Conservation (phyloP, 2,797 vertebrate species). For the Gallinago nigripennis region DNA sequence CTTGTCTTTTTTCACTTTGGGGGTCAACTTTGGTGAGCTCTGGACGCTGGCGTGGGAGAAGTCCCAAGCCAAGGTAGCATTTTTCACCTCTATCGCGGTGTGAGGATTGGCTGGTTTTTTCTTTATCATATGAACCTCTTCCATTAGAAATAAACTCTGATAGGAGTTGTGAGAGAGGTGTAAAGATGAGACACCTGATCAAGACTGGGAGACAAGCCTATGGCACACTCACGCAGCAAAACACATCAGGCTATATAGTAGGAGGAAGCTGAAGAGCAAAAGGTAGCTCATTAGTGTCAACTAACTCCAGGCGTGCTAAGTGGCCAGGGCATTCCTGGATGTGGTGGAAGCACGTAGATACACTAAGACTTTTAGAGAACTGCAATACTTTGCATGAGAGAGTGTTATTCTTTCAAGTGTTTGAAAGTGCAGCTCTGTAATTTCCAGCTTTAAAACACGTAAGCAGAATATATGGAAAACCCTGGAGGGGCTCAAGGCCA, state of each 20-base stretch:
- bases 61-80: conserved; percentile 92
- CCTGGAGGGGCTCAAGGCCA: too few relatives aligned
- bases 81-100: conserved; percentile 87
- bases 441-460: background rate
- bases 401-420: background rate
- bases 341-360: conserved; percentile 56
- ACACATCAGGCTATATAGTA: conserved; percentile 85
- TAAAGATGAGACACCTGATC: conserved; percentile 86
- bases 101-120: conserved; percentile 83
- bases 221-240: conserved; percentile 83
- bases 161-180: conserved; percentile 87
- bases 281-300: conserved; percentile 84
- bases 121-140: conserved; percentile 88
- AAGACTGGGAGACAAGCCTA: conserved; percentile 83
- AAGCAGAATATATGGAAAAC: background rate
- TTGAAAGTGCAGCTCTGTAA: background rate
- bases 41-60: conserved; percentile 87
- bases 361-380: conserved; percentile 7
- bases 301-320: conserved; percentile 63
- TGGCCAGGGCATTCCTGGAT: conserved; percentile 58
- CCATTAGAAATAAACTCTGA: conserved; percentile 94
- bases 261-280: conserved; percentile 85
- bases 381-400: background rate
- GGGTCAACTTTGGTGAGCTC: conserved; percentile 86
- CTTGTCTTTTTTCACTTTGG: conserved; percentile 82